Evolutionary conservation across 2,797 vertebrate genomes (phyloP).

Genomic region (Sebastes cheni): DNA sequence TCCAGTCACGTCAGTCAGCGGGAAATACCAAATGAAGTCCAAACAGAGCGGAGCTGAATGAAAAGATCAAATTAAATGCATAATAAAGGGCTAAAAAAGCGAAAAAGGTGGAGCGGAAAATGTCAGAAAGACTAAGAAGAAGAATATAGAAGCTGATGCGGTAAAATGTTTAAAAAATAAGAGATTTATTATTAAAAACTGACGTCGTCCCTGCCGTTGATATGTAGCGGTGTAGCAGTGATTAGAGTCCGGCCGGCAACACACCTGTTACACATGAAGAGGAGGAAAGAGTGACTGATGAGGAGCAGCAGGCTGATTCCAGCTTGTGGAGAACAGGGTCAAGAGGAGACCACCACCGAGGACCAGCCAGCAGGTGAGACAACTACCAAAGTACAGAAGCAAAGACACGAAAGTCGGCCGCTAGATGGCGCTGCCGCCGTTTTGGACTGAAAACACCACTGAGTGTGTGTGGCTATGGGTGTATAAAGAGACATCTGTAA

Average conservation of each 20-base stretch:
- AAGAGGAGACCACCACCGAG: too few relatives aligned
- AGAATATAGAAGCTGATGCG: not conserved
- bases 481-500: too few relatives aligned
- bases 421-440: too few relatives aligned
- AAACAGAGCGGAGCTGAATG: not conserved
- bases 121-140: not conserved
- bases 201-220: not conserved
- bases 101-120: not conserved
- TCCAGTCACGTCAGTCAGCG: fast-evolving
- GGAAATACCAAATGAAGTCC: not conserved
- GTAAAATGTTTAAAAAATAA: not conserved
- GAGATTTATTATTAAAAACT: not conserved
- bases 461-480: too few relatives aligned
- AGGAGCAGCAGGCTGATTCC: too few relatives aligned
- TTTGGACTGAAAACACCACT: too few relatives aligned
- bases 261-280: too few relatives aligned
- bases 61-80: not conserved
- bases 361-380: too few relatives aligned
- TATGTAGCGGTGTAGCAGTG: not conserved
- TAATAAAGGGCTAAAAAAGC: not conserved
- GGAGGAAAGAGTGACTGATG: too few relatives aligned
- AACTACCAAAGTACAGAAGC: too few relatives aligned
- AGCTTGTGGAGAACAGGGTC: too few relatives aligned
- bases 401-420: fast-evolving
- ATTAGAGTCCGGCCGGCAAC: too few relatives aligned